Conservation (phyloP, 1,140 invertebrate genomes). For the Zaprionus inermis region DNA sequence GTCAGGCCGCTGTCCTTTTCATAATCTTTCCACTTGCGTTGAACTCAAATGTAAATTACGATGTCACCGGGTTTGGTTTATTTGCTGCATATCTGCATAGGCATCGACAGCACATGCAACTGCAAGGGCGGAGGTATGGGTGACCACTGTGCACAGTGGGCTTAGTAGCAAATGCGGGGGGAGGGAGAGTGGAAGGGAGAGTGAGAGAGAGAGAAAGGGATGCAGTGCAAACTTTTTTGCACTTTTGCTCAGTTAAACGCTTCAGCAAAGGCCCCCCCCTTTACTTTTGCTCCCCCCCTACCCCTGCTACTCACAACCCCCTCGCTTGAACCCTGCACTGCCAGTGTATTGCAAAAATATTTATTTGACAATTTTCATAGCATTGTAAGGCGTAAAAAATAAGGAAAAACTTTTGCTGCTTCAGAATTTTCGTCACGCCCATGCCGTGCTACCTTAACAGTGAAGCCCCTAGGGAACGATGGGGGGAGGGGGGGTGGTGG, state of each 20-base stretch:
- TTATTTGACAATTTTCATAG: conserved; percentile 54
- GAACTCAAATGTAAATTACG: conserved; percentile 63
- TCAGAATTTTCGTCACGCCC: conserved; percentile 17
- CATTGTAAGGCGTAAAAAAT: conserved; percentile 22
- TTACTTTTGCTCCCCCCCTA: not conserved
- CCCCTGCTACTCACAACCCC: conserved; percentile 17
- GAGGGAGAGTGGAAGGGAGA: too few species aligned
- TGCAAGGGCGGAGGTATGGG: too few species aligned
- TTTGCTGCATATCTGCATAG: conserved; percentile 36
- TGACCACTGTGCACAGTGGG: conserved; percentile 33
- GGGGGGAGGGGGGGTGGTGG: not conserved
- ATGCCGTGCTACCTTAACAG: not conserved
- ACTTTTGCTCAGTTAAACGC: conserved; percentile 59
- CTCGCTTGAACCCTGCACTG: conserved; percentile 14
- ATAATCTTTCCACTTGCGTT: conserved; percentile 31
- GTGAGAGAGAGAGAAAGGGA: not conserved
- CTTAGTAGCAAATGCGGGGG: not conserved
- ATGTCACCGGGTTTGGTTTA: conserved; percentile 52
- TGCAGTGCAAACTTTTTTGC: conserved; percentile 24
- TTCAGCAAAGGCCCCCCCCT: conserved; percentile 22
- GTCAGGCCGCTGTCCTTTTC: conserved; percentile 4
- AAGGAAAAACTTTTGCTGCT: conserved; percentile 16
- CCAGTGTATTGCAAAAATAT: conserved; percentile 44
- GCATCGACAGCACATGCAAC: conserved; percentile 54
- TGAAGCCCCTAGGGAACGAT: not conserved